A percentile compares a stretch with the other conserved stretches of the same genome.
Conservation (phyloP, 1,140 invertebrate species). For the Diorhabda sublineata region DNA sequence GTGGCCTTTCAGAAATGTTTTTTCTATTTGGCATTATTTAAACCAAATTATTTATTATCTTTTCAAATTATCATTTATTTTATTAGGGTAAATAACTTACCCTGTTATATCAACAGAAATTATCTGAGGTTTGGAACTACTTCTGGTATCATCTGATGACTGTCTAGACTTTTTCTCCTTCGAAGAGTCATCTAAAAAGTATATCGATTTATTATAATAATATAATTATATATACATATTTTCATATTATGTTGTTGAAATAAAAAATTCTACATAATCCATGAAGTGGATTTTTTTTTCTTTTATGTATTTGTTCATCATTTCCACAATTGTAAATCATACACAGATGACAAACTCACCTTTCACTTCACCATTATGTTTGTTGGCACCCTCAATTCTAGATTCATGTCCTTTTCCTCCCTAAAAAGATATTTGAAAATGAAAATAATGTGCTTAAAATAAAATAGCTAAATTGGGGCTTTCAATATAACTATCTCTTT, state of each 20-base stretch:
- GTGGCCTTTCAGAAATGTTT: too few relatives aligned
- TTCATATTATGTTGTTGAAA: background rate
- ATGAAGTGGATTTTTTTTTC: background rate
- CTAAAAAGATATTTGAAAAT: slow-evolving; percentile 24
- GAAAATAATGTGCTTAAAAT: too few relatives aligned
- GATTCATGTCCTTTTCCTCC: slow-evolving; percentile 28
- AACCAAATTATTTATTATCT: too few relatives aligned
- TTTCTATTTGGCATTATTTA: too few relatives aligned
- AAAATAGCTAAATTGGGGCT: too few relatives aligned
- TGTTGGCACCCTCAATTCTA: slow-evolving; percentile 32
- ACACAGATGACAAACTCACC: slow-evolving; percentile 27
- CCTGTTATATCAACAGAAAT: slow-evolving; percentile 8
- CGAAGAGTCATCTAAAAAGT: slow-evolving; percentile 13
- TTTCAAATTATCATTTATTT: too few relatives aligned
- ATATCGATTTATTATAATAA: too few relatives aligned
- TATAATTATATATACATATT: too few relatives aligned
- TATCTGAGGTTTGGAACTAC: background rate
- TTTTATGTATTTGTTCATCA: background rate
- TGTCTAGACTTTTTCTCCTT: slow-evolving; percentile 12
- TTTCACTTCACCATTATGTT: slow-evolving; percentile 42
- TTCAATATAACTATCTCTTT: too few relatives aligned
- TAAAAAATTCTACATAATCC: background rate
- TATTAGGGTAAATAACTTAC: slow-evolving; percentile 3
- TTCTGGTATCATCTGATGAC: slow-evolving; percentile 14
- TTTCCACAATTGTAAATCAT: background rate